phyloP scores from a whole-genome alignment of 2,797 vertebrate genomes.

The Lepus townsendii region DNA sequence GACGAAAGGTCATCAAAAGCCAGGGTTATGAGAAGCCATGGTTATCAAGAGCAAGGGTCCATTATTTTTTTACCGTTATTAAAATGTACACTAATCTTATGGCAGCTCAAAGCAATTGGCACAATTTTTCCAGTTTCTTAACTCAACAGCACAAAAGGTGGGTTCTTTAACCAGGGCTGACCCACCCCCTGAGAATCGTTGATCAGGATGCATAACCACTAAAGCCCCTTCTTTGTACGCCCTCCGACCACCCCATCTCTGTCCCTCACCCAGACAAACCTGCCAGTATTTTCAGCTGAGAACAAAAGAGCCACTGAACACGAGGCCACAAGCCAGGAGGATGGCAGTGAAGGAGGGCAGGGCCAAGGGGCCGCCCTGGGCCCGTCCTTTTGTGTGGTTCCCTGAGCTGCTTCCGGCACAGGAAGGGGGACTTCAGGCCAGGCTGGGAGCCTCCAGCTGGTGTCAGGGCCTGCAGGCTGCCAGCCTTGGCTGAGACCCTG shows the following conservation, averaged over 20 bases:
- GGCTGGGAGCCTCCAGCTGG: not conserved
- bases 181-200: constrained; percentile 62
- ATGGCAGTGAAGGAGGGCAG: not conserved
- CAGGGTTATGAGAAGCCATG: no score
- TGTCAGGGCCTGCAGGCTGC: not conserved
- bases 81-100: not conserved
- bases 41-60: not conserved
- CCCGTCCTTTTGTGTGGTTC: not conserved
- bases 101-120: constrained; percentile 39
- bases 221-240: not conserved
- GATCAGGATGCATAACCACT: constrained; percentile 1
- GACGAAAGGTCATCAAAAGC: not conserved
- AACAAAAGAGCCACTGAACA: not conserved
- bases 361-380: not conserved
- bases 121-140: constrained; percentile 73
- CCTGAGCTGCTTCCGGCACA: constrained; percentile 32
- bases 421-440: not conserved
- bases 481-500: not conserved
- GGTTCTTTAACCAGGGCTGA: constrained; percentile 22
- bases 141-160: not conserved
- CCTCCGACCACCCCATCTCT: not conserved
- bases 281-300: not conserved
- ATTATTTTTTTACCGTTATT: not conserved
- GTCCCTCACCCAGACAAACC: not conserved
- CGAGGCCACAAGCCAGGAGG: not conserved